These are phyloP conservation scores for Alviniconcha marisindica DNA, from an alignment of 1,140 invertebrate species.

Conservation along the genomic window DNA sequence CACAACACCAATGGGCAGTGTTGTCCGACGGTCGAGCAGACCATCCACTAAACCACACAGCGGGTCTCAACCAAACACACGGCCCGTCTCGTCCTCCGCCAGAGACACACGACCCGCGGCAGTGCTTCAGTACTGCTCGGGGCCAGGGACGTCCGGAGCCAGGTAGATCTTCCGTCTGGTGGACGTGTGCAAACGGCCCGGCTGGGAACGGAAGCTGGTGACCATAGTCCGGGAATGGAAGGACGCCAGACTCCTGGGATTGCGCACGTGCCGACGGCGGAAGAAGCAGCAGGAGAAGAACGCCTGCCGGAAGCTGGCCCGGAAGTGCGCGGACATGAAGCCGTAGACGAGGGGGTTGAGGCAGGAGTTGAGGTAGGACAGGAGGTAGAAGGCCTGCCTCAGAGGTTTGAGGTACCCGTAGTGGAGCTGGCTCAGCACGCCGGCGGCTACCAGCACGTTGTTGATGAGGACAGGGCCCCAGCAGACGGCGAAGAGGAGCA, in stretches of 20 bases:
- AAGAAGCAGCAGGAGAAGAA: slow-evolving; percentile 43
- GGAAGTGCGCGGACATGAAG: slow-evolving; percentile 88
- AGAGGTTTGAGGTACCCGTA: slow-evolving; percentile 81
- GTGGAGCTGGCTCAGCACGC: slow-evolving; percentile 78
- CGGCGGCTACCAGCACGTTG: slow-evolving; percentile 77
- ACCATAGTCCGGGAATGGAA: slow-evolving; percentile 15
- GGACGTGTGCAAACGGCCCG: not conserved
- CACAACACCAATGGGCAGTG: not conserved
- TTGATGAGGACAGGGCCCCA: slow-evolving; percentile 77
- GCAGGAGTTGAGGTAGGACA: slow-evolving; percentile 80
- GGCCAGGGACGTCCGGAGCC: not conserved
- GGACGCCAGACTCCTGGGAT: not conserved
- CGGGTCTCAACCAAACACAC: not conserved
- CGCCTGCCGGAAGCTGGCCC: slow-evolving; percentile 80
- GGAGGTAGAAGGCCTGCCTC: slow-evolving; percentile 82
- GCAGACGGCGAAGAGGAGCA: slow-evolving; percentile 77
- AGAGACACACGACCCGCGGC: not conserved
- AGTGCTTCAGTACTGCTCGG: not conserved
- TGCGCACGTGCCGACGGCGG: not conserved
- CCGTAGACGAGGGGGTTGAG: slow-evolving; percentile 88
- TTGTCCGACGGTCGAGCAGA: not conserved
- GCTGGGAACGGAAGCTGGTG: slow-evolving; percentile 19
- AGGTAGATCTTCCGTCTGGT: not conserved
- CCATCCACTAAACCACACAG: not conserved
- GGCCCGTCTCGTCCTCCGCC: not conserved